Evolutionary conservation across 2,888 invertebrate species (phyloP), one percentile per base, ranked within the genome.

Genomic region (Dendrolimus houi): DNA sequence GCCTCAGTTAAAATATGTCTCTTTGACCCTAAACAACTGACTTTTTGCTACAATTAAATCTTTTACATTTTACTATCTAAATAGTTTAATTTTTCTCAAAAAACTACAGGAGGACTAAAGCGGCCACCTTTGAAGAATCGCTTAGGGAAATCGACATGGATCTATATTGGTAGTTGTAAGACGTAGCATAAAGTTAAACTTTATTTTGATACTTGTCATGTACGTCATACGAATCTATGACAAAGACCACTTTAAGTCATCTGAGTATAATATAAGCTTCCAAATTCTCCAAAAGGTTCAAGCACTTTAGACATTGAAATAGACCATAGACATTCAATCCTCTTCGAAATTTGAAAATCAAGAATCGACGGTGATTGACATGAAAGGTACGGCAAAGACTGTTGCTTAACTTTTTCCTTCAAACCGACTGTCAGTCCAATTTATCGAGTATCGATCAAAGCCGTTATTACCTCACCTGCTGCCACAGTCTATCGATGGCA

Each of bases 361-460:
- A 10, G 12, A 12, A 47, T 10, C 12, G 47, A 47, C 9, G 8
- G 9, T 10, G 47, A 47, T 10, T 47, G 47, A 47, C 47, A 12
- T 47, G 47, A 12, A 9, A 47, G 8, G 47, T 47, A 47, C 1
- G 47, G 9, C 47, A 47, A 47, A 65, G 60, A 60, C 59, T 73
- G 68, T 72, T 70, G 66, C 64, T 61, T 70, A 74, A 71, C 66
- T 64, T 66, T 66, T 65, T 60, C 67, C 67, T 64, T 67, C 66
- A 63, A 66, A 68, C 65, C 68, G 71, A 68, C 74, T 73, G 82
- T 80, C 82, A 77, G 71, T 79, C 70, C 68, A 74, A 75, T 77
- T 80, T 79, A 81, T 76, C 79, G 68, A 71, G 62, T 59, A 69
- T 70, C 74, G 68, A 76, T 79, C 79, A 78, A 60, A 57, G 64